Conservation (phyloP, 2,797 vertebrate species). For the Peromyscus eremicus region DNA sequence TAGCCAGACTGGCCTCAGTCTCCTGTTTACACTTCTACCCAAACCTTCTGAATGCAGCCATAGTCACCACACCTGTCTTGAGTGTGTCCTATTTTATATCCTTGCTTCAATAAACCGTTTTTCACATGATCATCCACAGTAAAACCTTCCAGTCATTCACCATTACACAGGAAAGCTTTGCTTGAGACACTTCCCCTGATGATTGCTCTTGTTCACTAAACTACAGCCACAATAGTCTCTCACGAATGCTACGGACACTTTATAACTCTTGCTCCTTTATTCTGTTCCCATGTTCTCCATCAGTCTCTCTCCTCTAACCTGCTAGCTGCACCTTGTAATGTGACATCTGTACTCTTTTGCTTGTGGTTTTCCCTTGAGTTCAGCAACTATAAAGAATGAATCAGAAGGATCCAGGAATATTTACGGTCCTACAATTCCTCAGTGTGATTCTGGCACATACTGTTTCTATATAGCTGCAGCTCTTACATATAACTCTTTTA, state of each 20-base stretch:
- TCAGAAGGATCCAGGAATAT: neutral
- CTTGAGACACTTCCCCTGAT: neutral
- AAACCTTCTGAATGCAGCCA: neutral
- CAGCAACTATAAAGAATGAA: neutral
- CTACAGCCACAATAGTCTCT: neutral
- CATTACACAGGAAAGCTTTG: neutral
- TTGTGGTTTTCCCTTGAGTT: neutral
- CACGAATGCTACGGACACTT: neutral
- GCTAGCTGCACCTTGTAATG: neutral
- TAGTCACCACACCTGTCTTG: neutral
- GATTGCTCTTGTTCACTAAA: neutral
- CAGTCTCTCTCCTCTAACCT: neutral
- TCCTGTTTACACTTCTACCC: no score
- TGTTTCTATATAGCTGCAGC: neutral
- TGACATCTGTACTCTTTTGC: neutral
- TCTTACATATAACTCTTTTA: neutral
- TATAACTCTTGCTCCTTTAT: fast-evolving
- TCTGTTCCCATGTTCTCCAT: neutral
- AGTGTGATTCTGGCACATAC: neutral
- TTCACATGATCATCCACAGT: neutral
- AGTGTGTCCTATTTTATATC: neutral
- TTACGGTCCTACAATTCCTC: neutral
- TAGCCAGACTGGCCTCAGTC: neutral
- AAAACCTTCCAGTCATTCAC: neutral
- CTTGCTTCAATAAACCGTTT: neutral